These are phyloP conservation scores for Tachina fera DNA, from an alignment of 2,888 invertebrate species.

Conservation along the genomic window DNA sequence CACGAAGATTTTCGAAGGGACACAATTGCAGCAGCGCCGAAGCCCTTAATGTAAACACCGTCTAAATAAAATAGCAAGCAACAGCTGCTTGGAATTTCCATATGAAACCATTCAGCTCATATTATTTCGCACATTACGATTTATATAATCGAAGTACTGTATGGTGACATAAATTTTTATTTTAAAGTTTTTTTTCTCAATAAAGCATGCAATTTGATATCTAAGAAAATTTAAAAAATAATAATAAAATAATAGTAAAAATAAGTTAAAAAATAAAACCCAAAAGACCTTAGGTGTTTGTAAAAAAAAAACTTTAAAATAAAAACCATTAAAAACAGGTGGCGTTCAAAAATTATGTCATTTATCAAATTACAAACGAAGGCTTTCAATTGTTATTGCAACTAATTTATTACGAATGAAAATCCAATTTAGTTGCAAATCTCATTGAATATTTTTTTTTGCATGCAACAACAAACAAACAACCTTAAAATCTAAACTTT, in stretches of 20 bases:
- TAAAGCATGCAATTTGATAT: conserved; percentile 28
- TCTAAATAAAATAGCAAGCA: no score
- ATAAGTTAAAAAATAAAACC: background rate
- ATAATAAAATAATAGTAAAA: conserved; percentile 13
- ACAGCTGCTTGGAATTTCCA: no score
- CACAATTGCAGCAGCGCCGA: no score
- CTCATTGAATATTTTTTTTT: conserved; percentile 30
- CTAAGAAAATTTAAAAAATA: background rate
- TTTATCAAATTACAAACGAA: conserved; percentile 58
- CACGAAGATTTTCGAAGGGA: no score
- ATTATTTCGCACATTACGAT: no score
- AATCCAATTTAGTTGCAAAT: conserved; percentile 41
- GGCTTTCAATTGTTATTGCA: conserved; percentile 40
- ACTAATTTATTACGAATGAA: conserved; percentile 57
- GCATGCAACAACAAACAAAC: conserved; percentile 40
- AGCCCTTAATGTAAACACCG: no score
- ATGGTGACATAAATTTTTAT: background rate
- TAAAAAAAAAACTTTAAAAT: background rate
- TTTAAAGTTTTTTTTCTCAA: background rate
- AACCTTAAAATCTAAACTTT: conserved; percentile 45
- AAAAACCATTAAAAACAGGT: conserved; percentile 55
- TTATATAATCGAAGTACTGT: background rate
- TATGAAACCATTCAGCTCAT: no score
- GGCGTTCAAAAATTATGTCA: conserved; percentile 56
- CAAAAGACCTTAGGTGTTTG: conserved; percentile 48